Percentiles rank a stretch among this genome's conserved stretches.
These are phyloP conservation scores for Phyllotis vaccarum DNA, from an alignment of 2,797 vertebrate species.

Conservation along the genomic window DNA sequence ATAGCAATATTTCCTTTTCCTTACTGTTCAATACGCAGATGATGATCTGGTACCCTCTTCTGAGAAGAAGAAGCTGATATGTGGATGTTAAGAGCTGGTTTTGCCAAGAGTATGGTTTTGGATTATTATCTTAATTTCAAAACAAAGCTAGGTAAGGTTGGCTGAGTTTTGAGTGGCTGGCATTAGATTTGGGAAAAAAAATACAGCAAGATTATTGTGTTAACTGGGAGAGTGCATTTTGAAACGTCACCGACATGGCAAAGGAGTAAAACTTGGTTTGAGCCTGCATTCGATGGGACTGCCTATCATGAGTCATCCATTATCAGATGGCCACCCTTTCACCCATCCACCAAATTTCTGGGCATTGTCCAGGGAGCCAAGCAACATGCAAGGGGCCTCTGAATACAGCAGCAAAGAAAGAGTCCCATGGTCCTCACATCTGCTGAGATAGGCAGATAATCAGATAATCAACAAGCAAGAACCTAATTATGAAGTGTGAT, in stretches of 20 bases:
- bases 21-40: not conserved
- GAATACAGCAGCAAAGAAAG: not conserved
- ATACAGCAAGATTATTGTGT: not conserved
- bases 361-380: not conserved
- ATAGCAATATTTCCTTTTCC: not conserved
- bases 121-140: conserved; percentile 46
- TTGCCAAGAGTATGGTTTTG: conserved; percentile 23
- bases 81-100: not conserved
- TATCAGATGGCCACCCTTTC: not conserved
- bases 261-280: not conserved
- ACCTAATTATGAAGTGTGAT: not conserved
- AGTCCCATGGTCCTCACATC: no score
- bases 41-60: not conserved
- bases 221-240: conserved; percentile 27
- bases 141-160: conserved; percentile 43
- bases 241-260: conserved; percentile 6
- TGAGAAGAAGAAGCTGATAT: not conserved
- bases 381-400: not conserved
- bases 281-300: not conserved
- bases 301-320: not conserved
- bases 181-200: conserved; percentile 6
- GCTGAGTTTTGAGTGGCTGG: conserved; percentile 11
- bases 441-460: not conserved
- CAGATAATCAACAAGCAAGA: not conserved
- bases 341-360: not conserved